These are phyloP conservation scores for Patella vulgata DNA, from an alignment of 1,140 invertebrate genomes.

Conservation along the genomic window DNA sequence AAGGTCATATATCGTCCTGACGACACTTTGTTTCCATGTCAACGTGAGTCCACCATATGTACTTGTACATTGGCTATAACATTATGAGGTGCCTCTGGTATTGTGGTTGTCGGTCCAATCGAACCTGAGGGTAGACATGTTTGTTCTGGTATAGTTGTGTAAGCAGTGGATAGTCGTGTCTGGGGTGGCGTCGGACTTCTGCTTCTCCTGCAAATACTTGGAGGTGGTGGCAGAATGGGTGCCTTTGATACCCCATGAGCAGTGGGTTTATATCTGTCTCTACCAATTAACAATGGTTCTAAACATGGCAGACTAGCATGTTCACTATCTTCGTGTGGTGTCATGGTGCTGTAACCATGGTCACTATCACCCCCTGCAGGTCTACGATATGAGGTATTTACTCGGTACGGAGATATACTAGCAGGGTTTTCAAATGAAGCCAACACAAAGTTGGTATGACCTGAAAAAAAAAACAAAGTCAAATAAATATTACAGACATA, in stretches of 20 bases:
- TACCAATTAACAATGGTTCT: constrained; percentile 70
- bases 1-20: no score
- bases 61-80: constrained; percentile 88
- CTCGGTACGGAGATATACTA: constrained; percentile 86
- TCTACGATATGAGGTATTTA: constrained; percentile 82
- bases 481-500: no score
- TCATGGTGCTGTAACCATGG: constrained; percentile 96
- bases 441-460: constrained; percentile 66
- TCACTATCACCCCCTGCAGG: constrained; percentile 85
- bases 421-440: constrained; percentile 69
- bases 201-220: constrained; percentile 47
- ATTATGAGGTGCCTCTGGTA: constrained; percentile 68
- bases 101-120: constrained; percentile 36
- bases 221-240: constrained; percentile 53
- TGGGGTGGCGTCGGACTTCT: constrained; percentile 59
- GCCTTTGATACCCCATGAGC: constrained; percentile 48
- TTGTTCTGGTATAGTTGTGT: constrained; percentile 59
- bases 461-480: constrained; percentile 39
- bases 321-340: constrained; percentile 82
- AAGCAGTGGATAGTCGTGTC: constrained; percentile 43
- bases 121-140: constrained; percentile 62
- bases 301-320: constrained; percentile 70
- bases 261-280: constrained; percentile 64
- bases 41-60: constrained; percentile 73
- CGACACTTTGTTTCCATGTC: no score